These are phyloP conservation scores for Halisarca cf. caerulea DNA, from an alignment of 37 sponge, comb jelly and placozoan genomes.

Conservation along the genomic window DNA sequence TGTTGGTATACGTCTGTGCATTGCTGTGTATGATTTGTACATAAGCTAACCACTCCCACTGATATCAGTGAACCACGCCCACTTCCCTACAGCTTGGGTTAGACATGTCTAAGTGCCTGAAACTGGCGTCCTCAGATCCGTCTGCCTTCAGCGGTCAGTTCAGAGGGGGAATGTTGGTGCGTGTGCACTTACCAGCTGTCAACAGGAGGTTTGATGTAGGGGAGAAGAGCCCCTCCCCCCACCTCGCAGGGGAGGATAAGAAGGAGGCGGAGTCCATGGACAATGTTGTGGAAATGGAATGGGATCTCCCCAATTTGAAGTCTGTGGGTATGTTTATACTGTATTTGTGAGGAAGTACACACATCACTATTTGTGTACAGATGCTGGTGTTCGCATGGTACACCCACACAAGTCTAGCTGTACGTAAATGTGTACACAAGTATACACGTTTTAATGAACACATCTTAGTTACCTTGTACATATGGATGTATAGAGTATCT, in stretches of 20 bases:
- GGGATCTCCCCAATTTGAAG: constrained; percentile 67
- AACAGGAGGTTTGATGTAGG: neutral
- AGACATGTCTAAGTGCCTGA: neutral
- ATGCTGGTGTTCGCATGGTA: too few relatives aligned
- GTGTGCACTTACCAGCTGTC: neutral
- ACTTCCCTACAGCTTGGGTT: constrained; percentile 8
- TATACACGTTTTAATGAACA: too few relatives aligned
- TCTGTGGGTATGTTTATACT: constrained; percentile 49
- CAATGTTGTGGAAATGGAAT: constrained; percentile 29
- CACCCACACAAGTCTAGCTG: too few relatives aligned
- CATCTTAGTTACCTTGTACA: too few relatives aligned
- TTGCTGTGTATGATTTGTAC: too few relatives aligned
- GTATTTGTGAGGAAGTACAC: too few relatives aligned
- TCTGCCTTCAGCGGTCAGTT: neutral
- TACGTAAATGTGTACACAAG: too few relatives aligned
- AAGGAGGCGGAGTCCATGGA: neutral
- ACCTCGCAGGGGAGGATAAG: neutral
- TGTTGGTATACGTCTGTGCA: too few relatives aligned
- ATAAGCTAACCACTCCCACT: too few relatives aligned
- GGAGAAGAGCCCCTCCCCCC: neutral
- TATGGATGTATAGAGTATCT: too few relatives aligned
- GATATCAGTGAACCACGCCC: too few relatives aligned
- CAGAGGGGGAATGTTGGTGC: neutral
- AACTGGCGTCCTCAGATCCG: neutral
- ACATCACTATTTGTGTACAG: too few relatives aligned